Conservation (phyloP, 2,888 invertebrate genomes). For the Sacculina carcini region DNA sequence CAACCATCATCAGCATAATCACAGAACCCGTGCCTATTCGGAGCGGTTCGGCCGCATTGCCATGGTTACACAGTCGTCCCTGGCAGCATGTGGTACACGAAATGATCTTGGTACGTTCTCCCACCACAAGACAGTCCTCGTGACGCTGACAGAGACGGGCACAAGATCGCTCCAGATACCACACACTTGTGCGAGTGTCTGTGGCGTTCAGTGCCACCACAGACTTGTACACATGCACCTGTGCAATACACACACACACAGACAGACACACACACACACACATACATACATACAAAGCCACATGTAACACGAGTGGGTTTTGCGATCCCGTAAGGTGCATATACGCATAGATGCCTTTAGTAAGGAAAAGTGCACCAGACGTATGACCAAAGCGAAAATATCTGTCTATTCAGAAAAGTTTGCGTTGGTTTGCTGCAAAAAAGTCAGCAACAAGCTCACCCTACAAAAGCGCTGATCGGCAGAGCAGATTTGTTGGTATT, state of each 20-base stretch:
- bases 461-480: neutral
- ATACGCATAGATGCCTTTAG: no score
- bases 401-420: no score
- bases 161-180: slow-evolving; percentile 14
- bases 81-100: slow-evolving; percentile 13
- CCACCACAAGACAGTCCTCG: slow-evolving; percentile 13
- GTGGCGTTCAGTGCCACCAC: neutral
- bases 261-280: no score
- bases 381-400: no score
- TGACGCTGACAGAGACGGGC: slow-evolving; percentile 11
- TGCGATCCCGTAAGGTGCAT: no score
- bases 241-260: neutral
- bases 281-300: no score
- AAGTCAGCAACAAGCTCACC: neutral
- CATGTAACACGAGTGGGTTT: no score
- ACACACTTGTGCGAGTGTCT: neutral
- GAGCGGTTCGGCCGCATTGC: slow-evolving; percentile 9
- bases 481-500: neutral
- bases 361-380: no score
- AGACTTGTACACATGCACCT: neutral
- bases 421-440: no score
- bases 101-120: slow-evolving; percentile 13
- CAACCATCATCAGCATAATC: no score
- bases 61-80: slow-evolving; percentile 12
- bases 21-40: no score